Evolutionary conservation across 2,113 vertebrate genomes (phyloP).

Genomic region (Donacobius atricapilla): DNA sequence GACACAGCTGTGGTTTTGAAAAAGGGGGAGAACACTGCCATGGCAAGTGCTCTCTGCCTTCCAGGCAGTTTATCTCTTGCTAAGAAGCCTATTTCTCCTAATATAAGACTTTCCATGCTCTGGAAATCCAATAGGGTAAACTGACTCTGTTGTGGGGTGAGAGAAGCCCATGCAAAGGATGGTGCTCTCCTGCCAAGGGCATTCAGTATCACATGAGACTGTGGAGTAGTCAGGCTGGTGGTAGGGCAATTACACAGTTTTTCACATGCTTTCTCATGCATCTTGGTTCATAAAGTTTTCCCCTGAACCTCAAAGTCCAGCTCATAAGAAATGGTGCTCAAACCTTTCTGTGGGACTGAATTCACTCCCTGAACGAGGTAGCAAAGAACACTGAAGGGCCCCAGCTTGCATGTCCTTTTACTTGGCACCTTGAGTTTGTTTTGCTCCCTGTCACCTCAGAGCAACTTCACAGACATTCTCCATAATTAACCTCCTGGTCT

Average conservation of each 20-base stretch:
- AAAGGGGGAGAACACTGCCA: not conserved
- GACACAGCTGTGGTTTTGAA: not conserved
- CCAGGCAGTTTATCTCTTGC: not conserved
- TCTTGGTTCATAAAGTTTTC: not conserved
- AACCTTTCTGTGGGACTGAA: not conserved
- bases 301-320: not conserved
- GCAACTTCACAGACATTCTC: not conserved
- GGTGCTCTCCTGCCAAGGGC: not conserved
- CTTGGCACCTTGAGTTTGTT: not conserved
- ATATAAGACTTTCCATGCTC: constrained; percentile 39
- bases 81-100: not conserved
- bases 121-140: constrained; percentile 63
- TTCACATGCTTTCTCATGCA: not conserved
- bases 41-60: not conserved
- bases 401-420: not conserved
- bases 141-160: constrained; percentile 53
- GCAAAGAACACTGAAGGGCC: not conserved
- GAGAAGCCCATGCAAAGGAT: constrained; percentile 25
- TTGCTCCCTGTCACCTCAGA: not conserved
- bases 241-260: not conserved
- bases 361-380: not conserved
- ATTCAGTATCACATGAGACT: not conserved
- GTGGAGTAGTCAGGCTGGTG: not conserved
- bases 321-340: not conserved
- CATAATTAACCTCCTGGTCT: not conserved